Base-by-base conservation (phyloP, 2,797 vertebrate species). In the Tolypeutes matacus region DNA sequence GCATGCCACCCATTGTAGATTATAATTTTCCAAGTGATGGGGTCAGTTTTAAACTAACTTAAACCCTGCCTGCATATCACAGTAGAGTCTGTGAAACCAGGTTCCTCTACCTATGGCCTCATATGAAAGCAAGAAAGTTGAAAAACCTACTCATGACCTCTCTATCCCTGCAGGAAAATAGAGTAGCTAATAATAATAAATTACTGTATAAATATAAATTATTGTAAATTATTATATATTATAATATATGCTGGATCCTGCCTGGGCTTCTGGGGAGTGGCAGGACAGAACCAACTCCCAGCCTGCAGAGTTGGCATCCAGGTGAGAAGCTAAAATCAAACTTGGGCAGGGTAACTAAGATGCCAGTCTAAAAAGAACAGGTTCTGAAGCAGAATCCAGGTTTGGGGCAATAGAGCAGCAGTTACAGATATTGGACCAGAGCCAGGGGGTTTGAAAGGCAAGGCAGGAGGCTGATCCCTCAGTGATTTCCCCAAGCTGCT, bases 1-100 rank as follows among this genome's bases (percentile, higher is more conserved):
- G 36, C 3, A 58, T 39, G 49, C 10, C 20, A 60, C 42, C 90
- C 25, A 36, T 34, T 69, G 27, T 51, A 69, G 34, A 91, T 53
- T 27, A 25, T 58, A 73, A 88, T 76, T 91, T 88, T 89, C 65
- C 62, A 92, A 72, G 65, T 39, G 58, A 67, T 69, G 7, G 15
- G 23, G 29, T 90, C 46, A 64, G 65, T 81, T 90, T 96, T 91
- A 93, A 91, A 69, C 17, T 25, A n/a, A 91, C 42, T n/a, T 58
- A 81, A 91, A 27, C 36, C 29, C n/a, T 91, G 76, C 46, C 31
- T 85, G 20, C 23, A 12, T 70, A n/a, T 60, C 53, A 60, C 1
- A 77, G 20, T 13, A 49, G 3, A 62, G 5, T 81, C 34, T 72
- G 10, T 42, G 49, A 93, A 92, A 75, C 21, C 42, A 77, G 14